A percentile compares a stretch with the other conserved stretches of the same genome.
Conservation (phyloP, 2,797 vertebrate genomes). For the Megalops cyprinoides region DNA sequence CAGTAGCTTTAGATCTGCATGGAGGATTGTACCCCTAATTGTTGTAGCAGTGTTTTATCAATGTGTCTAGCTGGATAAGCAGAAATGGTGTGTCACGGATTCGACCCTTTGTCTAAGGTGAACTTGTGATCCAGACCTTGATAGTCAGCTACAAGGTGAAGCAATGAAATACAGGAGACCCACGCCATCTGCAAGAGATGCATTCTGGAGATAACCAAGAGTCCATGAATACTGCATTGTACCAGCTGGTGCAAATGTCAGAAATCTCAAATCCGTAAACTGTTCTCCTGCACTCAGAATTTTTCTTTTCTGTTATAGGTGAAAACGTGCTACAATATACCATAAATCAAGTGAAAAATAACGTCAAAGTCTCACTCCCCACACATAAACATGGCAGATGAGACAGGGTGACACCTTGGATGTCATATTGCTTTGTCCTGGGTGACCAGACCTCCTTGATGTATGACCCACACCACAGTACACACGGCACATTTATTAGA, state of each 20-base stretch:
- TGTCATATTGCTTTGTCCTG: neutral
- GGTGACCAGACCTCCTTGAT: conserved; percentile 68
- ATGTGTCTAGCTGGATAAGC: too few species aligned
- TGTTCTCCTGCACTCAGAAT: neutral
- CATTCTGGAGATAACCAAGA: neutral
- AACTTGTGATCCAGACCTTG: neutral
- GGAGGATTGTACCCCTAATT: too few species aligned
- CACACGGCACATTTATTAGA: conserved; percentile 77
- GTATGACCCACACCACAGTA: conserved; percentile 72
- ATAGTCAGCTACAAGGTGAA: neutral
- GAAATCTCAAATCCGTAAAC: neutral
- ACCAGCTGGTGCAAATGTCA: neutral
- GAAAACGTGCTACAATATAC: neutral
- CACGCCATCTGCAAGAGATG: neutral
- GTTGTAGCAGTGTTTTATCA: too few species aligned
- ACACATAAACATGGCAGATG: neutral
- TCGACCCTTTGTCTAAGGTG: too few species aligned
- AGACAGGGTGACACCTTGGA: neutral
- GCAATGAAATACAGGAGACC: neutral
- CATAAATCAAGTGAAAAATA: neutral
- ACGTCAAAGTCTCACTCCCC: neutral
- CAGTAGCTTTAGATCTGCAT: too few species aligned
- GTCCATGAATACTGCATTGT: too few species aligned
- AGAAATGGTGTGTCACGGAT: too few species aligned
- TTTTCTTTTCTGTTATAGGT: neutral